A percentile compares a stretch with the other conserved stretches of the same genome.
These are phyloP conservation scores for Leptinotarsa texana DNA, from an alignment of 1,140 invertebrate genomes.

Conservation along the genomic window DNA sequence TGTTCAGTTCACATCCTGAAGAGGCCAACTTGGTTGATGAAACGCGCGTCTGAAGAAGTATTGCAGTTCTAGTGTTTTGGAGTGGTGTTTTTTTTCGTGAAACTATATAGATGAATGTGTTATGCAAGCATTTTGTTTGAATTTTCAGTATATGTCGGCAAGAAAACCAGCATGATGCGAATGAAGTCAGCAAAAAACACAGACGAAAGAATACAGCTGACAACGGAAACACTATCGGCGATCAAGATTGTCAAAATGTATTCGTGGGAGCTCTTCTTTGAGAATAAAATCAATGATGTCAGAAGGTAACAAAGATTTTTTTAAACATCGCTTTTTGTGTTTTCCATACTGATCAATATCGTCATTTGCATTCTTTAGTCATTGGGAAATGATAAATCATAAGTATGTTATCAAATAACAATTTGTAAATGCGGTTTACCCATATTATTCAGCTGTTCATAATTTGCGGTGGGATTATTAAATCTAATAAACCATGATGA, in stretches of 20 bases:
- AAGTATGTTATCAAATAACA: not conserved
- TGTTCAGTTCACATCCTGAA: too few relatives aligned
- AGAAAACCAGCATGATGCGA: constrained; percentile 34
- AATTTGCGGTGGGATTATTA: not conserved
- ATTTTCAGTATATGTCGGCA: constrained; percentile 44
- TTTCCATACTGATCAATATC: not conserved
- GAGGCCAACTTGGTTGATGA: too few relatives aligned
- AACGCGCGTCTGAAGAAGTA: too few relatives aligned
- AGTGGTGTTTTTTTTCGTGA: too few relatives aligned
- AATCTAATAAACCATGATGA: not conserved
- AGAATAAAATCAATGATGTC: constrained; percentile 60
- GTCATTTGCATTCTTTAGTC: constrained; percentile 12
- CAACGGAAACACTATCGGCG: constrained; percentile 83
- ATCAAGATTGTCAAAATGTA: constrained; percentile 89
- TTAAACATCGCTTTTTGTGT: not conserved
- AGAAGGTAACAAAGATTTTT: constrained; percentile 34
- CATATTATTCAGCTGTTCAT: not conserved
- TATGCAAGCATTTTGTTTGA: too few relatives aligned
- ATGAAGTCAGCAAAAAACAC: constrained; percentile 57
- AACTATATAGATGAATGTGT: too few relatives aligned
- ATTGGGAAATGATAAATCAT: constrained; percentile 10
- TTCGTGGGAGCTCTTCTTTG: constrained; percentile 82
- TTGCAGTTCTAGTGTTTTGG: too few relatives aligned
- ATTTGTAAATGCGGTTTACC: not conserved
- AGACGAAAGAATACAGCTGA: constrained; percentile 80